Base-by-base conservation (phyloP, 2,888 invertebrate species). In the Chymomyza fuscimana region DNA sequence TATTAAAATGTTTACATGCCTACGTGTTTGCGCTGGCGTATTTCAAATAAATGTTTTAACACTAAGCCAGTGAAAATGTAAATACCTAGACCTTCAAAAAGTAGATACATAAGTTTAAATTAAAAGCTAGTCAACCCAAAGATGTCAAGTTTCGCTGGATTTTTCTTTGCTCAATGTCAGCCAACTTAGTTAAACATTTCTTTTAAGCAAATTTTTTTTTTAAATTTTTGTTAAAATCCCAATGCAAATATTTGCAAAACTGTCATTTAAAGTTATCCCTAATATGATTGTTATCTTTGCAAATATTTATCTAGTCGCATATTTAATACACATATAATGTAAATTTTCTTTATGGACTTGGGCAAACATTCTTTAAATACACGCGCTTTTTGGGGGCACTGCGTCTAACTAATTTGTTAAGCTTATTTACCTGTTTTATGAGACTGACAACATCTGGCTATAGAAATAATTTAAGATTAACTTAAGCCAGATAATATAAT, bases 341-440 rank as follows among this genome's bases (percentile, higher is more conserved):
- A 71, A 74, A 67, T 66, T 63, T 61, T 69, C n/a, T 25, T 62
- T 32, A 65, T 70, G 65, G 67, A 72, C 67, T 74, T 74, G 73
- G 22, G 72, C 68, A 80, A 80, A 74, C 76, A 81, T 63, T 69
- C 74, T 67, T 32, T 32, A 46, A 67, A 40, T 46, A 62, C 54
- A 69, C 59, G 66, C 40, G 70, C 60, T 64, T 70, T 69, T 12
- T 10, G 40, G 40, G 12, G 40, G 40, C 40, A 46, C 40, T 46
- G 40, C 40, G 40, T 46, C 40, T 46, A 46, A 46, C 40, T 46
- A 46, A 66, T 73, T 75, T 70, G 66, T 69, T 65, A 69, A 56
- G 63, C 65, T 66, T 12, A 63, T 52, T 56, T 65, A 32, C 16
- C 54, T 46, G 40, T 16, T 68, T 62, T 36, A 69, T 62, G 65